These are phyloP conservation scores for Hydropsyche tenuis DNA, from an alignment of 1,140 invertebrate species.

Conservation along the genomic window DNA sequence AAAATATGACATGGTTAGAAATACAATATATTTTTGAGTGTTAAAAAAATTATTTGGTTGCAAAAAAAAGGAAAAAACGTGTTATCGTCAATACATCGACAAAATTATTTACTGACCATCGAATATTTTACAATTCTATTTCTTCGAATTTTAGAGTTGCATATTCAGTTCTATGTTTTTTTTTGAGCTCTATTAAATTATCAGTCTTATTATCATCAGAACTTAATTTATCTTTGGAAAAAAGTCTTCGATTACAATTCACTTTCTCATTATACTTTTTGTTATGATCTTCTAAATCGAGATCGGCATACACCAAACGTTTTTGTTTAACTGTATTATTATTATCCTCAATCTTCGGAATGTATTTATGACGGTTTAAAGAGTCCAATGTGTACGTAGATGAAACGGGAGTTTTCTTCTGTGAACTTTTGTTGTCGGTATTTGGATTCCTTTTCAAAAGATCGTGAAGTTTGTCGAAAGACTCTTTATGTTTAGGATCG, in stretches of 20 bases:
- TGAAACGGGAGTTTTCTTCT: slow-evolving; percentile 53
- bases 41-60: too few relatives aligned
- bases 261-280: slow-evolving; percentile 64
- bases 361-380: slow-evolving; percentile 51
- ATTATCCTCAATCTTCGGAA: slow-evolving; percentile 42
- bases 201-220: slow-evolving; percentile 54
- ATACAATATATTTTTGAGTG: background rate
- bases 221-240: slow-evolving; percentile 55
- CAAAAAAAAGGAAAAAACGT: too few relatives aligned
- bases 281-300: slow-evolving; percentile 63
- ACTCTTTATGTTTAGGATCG: slow-evolving; percentile 61
- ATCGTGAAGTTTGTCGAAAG: slow-evolving; percentile 60
- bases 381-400: slow-evolving; percentile 47
- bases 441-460: slow-evolving; percentile 60
- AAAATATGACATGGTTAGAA: slow-evolving; percentile 48
- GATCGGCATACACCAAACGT: slow-evolving; percentile 62
- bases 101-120: background rate
- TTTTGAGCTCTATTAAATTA: slow-evolving; percentile 49
- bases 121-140: slow-evolving; percentile 70
- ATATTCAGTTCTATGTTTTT: slow-evolving; percentile 62
- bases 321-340: slow-evolving; percentile 52
- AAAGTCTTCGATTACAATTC: slow-evolving; percentile 62
- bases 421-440: slow-evolving; percentile 48
- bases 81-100: too few relatives aligned
- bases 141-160: slow-evolving; percentile 81